Evolutionary conservation across 2,888 invertebrate genomes (phyloP).

Genomic region (Noctua comes): DNA sequence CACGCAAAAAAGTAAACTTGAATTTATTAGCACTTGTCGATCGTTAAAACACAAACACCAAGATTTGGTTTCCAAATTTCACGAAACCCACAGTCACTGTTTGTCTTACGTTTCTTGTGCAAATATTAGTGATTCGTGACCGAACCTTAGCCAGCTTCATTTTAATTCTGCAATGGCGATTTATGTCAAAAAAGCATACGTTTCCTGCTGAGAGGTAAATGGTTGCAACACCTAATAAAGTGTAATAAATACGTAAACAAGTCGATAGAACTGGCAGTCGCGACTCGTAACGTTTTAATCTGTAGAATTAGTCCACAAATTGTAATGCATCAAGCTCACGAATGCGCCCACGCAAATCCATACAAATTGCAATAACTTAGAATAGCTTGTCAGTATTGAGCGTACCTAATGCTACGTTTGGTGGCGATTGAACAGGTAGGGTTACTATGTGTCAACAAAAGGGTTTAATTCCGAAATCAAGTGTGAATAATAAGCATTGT

Average conservation of each 20-base stretch:
- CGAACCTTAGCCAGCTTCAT: conserved; percentile 1
- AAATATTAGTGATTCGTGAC: conserved; percentile 29
- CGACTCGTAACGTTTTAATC: conserved; percentile 66
- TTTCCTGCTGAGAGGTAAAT: conserved; percentile 44
- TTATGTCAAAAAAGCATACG: conserved; percentile 22
- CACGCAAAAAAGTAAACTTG: conserved; percentile 52
- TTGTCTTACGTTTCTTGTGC: conserved; percentile 14
- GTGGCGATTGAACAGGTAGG: conserved; percentile 51
- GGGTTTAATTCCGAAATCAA: not conserved
- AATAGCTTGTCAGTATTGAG: conserved; percentile 69
- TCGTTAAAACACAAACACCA: conserved; percentile 52
- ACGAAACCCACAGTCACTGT: conserved; percentile 11
- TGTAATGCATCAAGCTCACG: conserved; percentile 73
- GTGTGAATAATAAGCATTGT: not conserved
- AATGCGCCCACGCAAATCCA: conserved; percentile 73
- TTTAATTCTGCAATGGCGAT: conserved; percentile 33
- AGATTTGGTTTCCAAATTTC: conserved; percentile 51
- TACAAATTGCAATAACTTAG: conserved; percentile 76
- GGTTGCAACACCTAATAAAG: conserved; percentile 59
- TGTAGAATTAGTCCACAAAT: conserved; percentile 70
- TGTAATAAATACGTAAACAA: conserved; percentile 55
- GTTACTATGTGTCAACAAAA: conserved; percentile 27
- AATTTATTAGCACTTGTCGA: conserved; percentile 64
- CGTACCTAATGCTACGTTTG: conserved; percentile 62
- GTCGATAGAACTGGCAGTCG: conserved; percentile 59